Percentiles rank a stretch among this genome's conserved stretches.
Evolutionary conservation across 2,888 invertebrate genomes (phyloP).

Genomic region (Adelphocoris suturalis): DNA sequence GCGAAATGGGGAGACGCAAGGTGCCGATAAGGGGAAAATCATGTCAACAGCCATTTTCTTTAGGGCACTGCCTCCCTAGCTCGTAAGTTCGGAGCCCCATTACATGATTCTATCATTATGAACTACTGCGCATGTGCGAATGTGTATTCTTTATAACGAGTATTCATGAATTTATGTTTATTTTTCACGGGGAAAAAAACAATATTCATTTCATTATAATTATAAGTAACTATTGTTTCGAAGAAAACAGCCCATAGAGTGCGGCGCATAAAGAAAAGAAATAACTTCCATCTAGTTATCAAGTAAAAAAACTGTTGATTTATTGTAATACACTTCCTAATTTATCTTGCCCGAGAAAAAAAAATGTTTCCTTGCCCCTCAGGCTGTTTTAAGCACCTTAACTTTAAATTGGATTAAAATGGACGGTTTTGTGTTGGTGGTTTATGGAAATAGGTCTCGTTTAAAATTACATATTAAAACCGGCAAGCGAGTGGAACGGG

Average conservation of each 20-base stretch:
- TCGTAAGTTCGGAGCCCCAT: too few species aligned
- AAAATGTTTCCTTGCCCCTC: slow-evolving; percentile 12
- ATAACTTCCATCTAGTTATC: slow-evolving; percentile 56
- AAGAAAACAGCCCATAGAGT: background rate
- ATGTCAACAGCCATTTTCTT: too few species aligned
- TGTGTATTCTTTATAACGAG: too few species aligned
- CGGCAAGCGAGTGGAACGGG: slow-evolving; percentile 2
- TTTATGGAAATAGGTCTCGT: slow-evolving; percentile 63
- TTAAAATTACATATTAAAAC: slow-evolving; percentile 63
- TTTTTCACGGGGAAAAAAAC: too few species aligned
- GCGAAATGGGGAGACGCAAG: too few species aligned
- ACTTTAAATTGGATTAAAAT: slow-evolving; percentile 63
- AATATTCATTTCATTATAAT: too few species aligned
- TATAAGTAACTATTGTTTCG: slow-evolving; percentile 29
- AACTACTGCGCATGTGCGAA: too few species aligned
- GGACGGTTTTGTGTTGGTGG: slow-evolving; percentile 51
- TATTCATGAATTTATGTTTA: too few species aligned
- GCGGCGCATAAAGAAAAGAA: slow-evolving; percentile 2
- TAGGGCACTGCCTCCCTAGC: too few species aligned
- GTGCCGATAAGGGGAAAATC: too few species aligned
- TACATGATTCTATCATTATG: too few species aligned
- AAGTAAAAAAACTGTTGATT: slow-evolving; percentile 59
- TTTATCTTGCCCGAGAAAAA: slow-evolving; percentile 37
- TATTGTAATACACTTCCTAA: slow-evolving; percentile 63
- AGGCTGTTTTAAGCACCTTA: slow-evolving; percentile 58